Percentiles rank a stretch among this genome's conserved stretches.
Conservation (phyloP, 1,140 invertebrate species). For the Zaprionus gabonicus region DNA sequence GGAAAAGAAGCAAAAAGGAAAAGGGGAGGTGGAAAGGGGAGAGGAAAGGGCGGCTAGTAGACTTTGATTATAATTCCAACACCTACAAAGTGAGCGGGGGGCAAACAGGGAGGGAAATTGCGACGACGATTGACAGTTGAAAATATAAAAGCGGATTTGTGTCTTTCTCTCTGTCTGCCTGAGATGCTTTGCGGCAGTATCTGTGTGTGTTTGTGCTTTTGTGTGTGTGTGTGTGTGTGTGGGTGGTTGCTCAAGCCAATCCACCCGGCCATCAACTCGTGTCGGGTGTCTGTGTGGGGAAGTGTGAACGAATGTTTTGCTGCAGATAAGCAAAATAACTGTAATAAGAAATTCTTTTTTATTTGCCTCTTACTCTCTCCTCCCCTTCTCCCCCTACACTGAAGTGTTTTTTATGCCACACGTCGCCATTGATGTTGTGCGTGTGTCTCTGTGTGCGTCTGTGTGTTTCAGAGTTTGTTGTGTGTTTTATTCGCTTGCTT, state of each 20-base stretch:
- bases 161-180: slow-evolving; percentile 38
- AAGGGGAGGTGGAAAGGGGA: not conserved
- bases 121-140: slow-evolving; percentile 78
- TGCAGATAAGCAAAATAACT: slow-evolving; percentile 81
- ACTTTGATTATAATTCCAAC: slow-evolving; percentile 81
- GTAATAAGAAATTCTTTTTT: slow-evolving; percentile 82
- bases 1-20: slow-evolving; percentile 35
- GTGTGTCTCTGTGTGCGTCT: slow-evolving; percentile 1
- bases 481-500: slow-evolving; percentile 80
- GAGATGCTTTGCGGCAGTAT: not conserved
- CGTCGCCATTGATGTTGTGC: slow-evolving; percentile 49
- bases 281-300: slow-evolving; percentile 45
- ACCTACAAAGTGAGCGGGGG: slow-evolving; percentile 54
- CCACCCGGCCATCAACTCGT: slow-evolving; percentile 41
- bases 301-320: slow-evolving; percentile 82
- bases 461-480: not conserved
- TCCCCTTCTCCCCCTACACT: not conserved
- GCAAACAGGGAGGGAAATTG: slow-evolving; percentile 45
- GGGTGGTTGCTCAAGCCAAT: slow-evolving; percentile 32
- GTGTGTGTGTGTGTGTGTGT: not conserved
- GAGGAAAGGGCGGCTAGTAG: slow-evolving; percentile 21
- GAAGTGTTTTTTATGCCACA: slow-evolving; percentile 81
- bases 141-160: slow-evolving; percentile 82
- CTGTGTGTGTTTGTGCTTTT: not conserved
- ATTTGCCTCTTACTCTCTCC: slow-evolving; percentile 48